Evolutionary conservation across 2,113 vertebrate genomes (phyloP).

Genomic region (Dicerorhinus sumatrensis): DNA sequence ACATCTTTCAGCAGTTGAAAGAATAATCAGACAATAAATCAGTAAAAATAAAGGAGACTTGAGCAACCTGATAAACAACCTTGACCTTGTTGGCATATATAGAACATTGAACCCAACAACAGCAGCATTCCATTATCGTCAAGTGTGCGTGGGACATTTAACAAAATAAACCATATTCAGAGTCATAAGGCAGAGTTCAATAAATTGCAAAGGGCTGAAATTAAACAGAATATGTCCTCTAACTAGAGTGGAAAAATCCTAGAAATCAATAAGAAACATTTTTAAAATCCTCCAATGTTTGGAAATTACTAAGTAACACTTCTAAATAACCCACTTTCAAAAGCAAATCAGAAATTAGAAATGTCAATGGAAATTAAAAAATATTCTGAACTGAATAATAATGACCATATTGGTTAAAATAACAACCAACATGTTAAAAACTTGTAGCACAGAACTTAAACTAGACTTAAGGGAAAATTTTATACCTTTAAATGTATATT

Average conservation of each 20-base stretch:
- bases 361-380: constrained; percentile 51
- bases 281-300: constrained; percentile 35
- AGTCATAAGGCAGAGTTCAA: not conserved
- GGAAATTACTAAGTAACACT: constrained; percentile 39
- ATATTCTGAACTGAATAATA: constrained; percentile 33
- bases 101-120: not conserved
- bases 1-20: not conserved
- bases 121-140: not conserved
- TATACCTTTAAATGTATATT: not conserved
- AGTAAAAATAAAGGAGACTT: constrained; percentile 31
- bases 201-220: constrained; percentile 46
- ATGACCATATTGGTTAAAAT: not conserved
- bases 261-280: constrained; percentile 45
- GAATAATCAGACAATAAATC: constrained; percentile 36
- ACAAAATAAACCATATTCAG: constrained; percentile 44
- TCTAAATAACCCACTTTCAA: constrained; percentile 27
- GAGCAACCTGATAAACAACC: constrained; percentile 43
- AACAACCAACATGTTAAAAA: not conserved
- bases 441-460: not conserved
- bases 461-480: not conserved
- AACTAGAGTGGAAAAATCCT: constrained; percentile 32
- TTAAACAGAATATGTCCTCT: not conserved
- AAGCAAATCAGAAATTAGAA: constrained; percentile 43
- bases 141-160: not conserved
- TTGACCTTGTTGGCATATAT: not conserved